Conservation (phyloP, 2,797 vertebrate species). For the Lophura swinhoii region DNA sequence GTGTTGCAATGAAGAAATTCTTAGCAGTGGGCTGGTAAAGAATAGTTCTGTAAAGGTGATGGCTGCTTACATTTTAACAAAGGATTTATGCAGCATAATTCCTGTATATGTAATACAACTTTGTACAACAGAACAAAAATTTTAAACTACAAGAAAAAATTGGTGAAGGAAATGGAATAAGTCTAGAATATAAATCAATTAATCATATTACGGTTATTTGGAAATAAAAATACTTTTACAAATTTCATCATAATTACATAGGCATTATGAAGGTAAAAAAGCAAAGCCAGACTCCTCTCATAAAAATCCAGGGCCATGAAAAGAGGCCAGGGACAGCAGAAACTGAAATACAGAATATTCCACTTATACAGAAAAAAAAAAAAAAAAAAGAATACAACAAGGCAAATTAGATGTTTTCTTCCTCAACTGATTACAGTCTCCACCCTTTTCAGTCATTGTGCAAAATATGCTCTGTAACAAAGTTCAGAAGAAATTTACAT, state of each 20-base stretch:
- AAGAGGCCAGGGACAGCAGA: not conserved
- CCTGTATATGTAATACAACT: not conserved
- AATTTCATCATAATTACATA: not conserved
- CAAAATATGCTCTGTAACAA: conserved; percentile 23
- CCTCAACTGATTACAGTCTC: not conserved
- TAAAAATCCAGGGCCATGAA: not conserved
- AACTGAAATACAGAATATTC: not conserved
- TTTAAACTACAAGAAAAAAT: not conserved
- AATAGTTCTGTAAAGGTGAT: not conserved
- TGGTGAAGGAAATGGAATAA: not conserved
- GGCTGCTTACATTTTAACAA: not conserved
- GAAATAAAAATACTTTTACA: not conserved
- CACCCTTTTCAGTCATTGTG: not conserved
- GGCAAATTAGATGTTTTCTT: not conserved
- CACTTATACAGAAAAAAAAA: not conserved
- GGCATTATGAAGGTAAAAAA: not conserved
- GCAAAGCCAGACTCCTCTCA: not conserved
- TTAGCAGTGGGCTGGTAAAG: not conserved
- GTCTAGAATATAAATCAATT: not conserved
- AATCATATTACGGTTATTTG: not conserved
- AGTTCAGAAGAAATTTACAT: conserved; percentile 67
- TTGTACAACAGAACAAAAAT: not conserved
- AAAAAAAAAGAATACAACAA: not conserved
- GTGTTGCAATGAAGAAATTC: not conserved
- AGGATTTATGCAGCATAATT: not conserved